A percentile compares a stretch with the other conserved stretches of the same genome.
Evolutionary conservation across 2,113 vertebrate species (phyloP).

Genomic region (Hemicordylus capensis): DNA sequence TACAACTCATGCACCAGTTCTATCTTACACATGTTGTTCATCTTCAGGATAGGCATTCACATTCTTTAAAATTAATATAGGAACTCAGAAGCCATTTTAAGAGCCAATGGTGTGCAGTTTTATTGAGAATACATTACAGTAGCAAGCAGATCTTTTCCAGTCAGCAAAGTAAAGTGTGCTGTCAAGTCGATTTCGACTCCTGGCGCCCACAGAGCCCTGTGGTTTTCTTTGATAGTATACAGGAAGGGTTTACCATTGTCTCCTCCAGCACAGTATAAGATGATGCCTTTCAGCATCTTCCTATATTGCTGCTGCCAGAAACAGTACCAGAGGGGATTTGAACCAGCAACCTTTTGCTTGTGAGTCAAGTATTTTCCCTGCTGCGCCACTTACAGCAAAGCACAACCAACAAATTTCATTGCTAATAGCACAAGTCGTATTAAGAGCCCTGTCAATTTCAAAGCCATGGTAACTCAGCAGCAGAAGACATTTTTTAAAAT

Average conservation of each 20-base stretch:
- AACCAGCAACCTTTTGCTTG: too few relatives aligned
- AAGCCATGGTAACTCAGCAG: neutral
- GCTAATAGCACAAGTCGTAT: neutral
- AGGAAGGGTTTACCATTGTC: too few relatives aligned
- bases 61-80: neutral
- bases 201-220: too few relatives aligned
- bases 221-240: too few relatives aligned
- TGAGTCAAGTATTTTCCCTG: too few relatives aligned
- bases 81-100: neutral
- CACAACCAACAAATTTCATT: neutral
- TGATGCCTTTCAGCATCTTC: too few relatives aligned
- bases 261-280: too few relatives aligned
- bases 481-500: conserved; percentile 20
- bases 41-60: neutral
- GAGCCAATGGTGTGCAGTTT: neutral
- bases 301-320: too few relatives aligned
- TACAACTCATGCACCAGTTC: neutral
- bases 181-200: too few relatives aligned
- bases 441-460: neutral
- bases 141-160: neutral
- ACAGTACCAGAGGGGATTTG: too few relatives aligned
- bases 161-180: too few relatives aligned
- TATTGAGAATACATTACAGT: neutral
- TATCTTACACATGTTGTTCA: neutral
- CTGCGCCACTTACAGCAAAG: rapidly evolving